Evolutionary conservation across 2,888 invertebrate species (phyloP), one percentile per base, ranked within the genome.

Genomic region (Dichetophora obliterata): DNA sequence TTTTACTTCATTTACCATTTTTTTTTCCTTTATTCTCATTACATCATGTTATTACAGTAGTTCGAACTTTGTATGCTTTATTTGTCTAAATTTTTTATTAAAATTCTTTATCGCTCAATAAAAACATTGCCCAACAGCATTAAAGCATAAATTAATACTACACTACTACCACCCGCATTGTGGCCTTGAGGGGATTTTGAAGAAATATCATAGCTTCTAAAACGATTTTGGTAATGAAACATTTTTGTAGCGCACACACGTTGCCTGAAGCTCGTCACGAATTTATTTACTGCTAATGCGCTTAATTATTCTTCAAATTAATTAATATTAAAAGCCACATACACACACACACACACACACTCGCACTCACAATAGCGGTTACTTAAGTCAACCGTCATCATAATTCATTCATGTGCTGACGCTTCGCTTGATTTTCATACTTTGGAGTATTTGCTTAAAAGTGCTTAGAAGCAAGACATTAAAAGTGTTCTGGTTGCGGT

Each of bases 271-370:
- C 63, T 27, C 27, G 5, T n/a, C 63, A 50, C 27, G 24, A 37
- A 24, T 73, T 50, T 50, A 54, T 54, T 54, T 70, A 54, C 69
- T 70, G 52, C 34, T 70, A 70, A 71, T 57, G 57, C 59, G 59
- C 61, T 66, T 66, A 66, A 37, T 66, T 43, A 43, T 66, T 66
- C 66, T 19, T 66, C 19, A 66, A 66, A 66, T 66, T 66, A 66
- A 66, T 66, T 66, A 66, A 66, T 66, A 11, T 34, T 43, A 19
- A 43, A 31, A 71, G 8, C 16, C 70, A 57, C 70, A 54, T 37
- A 54, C 54, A 0, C 57, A 57, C 54, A 5, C 70, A 65, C 2
- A n/a, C 31, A 54, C 14, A 50, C 68, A 22, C 27, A 24, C 63
- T 48, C 31, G 1, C 22, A 70, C 48, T 37, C 22, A n/a, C 34